phyloP scores from a whole-genome alignment of 2,113 vertebrate genomes.

The Perca flavescens region DNA sequence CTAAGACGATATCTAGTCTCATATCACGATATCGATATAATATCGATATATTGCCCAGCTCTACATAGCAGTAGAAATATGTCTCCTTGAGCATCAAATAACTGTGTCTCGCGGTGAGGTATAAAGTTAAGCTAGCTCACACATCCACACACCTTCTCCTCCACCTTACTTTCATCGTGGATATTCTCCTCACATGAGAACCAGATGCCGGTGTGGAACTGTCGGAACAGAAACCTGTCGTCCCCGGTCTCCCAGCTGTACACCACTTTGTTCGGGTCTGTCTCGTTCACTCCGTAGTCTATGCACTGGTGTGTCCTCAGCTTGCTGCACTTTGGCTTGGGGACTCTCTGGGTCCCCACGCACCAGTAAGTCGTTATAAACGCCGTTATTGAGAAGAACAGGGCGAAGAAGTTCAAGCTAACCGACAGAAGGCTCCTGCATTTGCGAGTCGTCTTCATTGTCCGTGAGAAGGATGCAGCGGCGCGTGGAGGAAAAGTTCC shows the following conservation, averaged over 20 bases:
- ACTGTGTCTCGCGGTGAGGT: neutral
- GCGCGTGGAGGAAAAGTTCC: constrained; percentile 59
- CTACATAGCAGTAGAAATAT: neutral
- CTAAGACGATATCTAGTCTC: too few relatives aligned
- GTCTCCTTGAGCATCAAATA: neutral
- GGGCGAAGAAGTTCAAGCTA: constrained; percentile 85
- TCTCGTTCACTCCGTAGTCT: constrained; percentile 90
- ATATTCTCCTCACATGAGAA: constrained; percentile 94
- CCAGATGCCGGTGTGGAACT: constrained; percentile 97
- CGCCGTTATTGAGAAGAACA: constrained; percentile 87
- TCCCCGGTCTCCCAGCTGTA: constrained; percentile 97
- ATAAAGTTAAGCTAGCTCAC: neutral
- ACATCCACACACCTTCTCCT: constrained; percentile 46
- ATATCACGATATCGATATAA: too few relatives aligned
- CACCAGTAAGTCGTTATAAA: constrained; percentile 95
- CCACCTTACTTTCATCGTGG: constrained; percentile 89
- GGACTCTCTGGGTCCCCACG: constrained; percentile 91
- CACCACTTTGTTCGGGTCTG: constrained; percentile 87
- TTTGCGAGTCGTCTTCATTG: constrained; percentile 91
- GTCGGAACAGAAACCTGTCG: constrained; percentile 91
- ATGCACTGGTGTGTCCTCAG: constrained; percentile 89
- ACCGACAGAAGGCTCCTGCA: constrained; percentile 93
- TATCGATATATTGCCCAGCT: too few relatives aligned
- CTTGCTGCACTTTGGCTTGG: constrained; percentile 84
- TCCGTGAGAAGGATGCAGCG: constrained; percentile 64